Evolutionary conservation across 2,888 invertebrate species (phyloP), one percentile per base, ranked within the genome.

Genomic region (Papilio elwesi): DNA sequence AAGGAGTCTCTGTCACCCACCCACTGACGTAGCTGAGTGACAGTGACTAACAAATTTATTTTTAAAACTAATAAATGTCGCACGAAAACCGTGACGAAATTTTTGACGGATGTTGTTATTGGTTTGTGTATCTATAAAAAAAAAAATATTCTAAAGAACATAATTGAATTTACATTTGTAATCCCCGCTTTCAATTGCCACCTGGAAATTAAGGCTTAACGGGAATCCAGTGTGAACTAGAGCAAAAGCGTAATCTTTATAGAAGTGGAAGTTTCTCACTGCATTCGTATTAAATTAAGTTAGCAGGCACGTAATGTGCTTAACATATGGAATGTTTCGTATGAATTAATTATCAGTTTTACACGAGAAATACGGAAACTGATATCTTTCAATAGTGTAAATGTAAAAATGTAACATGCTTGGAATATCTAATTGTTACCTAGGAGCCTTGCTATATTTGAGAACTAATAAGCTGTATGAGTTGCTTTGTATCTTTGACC

Each of bases 161-260:
- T 49, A 65, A 64, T 49, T 12, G 55, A 70, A 65, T 65, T 65
- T 65, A 64, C 70, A 59, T 66, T 49, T 43, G 66, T 51, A 70
- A 70, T 70, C 48, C 52, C 10, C 70, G 49, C 49, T 71, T 51
- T 16, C 57, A 51, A 8, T 59, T 57, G 43, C 48, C 49, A 36
- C 26, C 11, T 51, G 43, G 51, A 71, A 71, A 71, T 51, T 57
- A 71, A 66, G 71, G 38, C 48, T 71, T 66, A 43, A 49, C 36
- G 16, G 57, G 49, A 51, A 66, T 66, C 38, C 66, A 62, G 38
- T 43, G 8, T 71, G 43, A 64, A 70, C 64, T 70, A 64, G 64
- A 53, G 64, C 36, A 55, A 53, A 64, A 64, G 36, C 36, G 26
- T 59, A n/a, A 59, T 38, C 57, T 59, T 52, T 15, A 9, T 36